Conservation (phyloP, 2,113 vertebrate genomes). For the Austrofundulus limnaeus region DNA sequence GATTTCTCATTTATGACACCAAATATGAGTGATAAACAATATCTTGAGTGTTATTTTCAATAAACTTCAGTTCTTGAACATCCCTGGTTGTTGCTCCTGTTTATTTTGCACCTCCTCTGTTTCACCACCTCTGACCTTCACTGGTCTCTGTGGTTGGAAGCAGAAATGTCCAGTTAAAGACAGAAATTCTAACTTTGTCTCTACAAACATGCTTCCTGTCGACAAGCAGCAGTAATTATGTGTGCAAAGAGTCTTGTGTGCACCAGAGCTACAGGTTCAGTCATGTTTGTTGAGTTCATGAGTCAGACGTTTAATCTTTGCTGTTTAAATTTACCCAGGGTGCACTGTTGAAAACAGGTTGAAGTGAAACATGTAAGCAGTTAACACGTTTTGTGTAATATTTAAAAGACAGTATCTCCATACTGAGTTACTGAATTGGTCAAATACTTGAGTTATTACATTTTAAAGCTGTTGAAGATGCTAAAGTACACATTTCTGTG, state of each 20-base stretch:
- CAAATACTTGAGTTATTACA: no score
- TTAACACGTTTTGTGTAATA: no score
- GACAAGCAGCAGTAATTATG: neutral
- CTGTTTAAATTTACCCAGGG: neutral
- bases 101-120: constrained; percentile 1
- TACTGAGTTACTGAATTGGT: no score
- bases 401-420: no score
- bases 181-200: neutral
- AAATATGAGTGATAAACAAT: constrained; percentile 1
- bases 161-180: neutral
- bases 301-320: neutral
- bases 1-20: neutral
- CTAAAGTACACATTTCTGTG: no score
- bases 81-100: neutral
- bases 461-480: no score
- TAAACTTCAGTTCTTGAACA: constrained; percentile 32
- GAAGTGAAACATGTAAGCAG: neutral
- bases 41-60: constrained; percentile 32
- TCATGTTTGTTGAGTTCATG: neutral
- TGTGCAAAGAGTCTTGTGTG: constrained; percentile 11
- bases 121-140: constrained; percentile 22
- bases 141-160: neutral
- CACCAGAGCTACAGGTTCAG: neutral
- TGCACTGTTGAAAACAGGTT: neutral
- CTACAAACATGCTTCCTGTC: neutral